phyloP scores from a whole-genome alignment of 2,888 invertebrate genomes.

The Pharmacophagus antenor region DNA sequence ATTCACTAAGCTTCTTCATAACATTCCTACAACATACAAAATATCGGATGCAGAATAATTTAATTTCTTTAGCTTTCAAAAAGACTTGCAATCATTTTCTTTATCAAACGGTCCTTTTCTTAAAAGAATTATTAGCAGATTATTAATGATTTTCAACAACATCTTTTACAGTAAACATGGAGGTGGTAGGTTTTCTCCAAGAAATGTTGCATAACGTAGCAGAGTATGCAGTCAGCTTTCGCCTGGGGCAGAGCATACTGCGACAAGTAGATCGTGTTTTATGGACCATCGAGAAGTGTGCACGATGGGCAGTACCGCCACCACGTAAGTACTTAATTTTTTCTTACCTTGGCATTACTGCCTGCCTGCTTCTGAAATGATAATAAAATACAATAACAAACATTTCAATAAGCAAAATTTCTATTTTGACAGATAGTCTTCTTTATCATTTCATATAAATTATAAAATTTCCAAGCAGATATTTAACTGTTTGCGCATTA shows the following conservation, averaged over 20 bases:
- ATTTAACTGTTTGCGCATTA: neutral
- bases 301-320: constrained; percentile 80
- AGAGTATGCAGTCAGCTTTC: constrained; percentile 66
- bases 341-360: neutral
- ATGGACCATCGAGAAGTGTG: constrained; percentile 79
- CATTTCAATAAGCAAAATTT: too few relatives aligned
- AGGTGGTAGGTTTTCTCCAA: constrained; percentile 58
- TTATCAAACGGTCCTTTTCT: too few relatives aligned
- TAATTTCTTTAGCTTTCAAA: too few relatives aligned
- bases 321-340: constrained; percentile 50
- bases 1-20: neutral
- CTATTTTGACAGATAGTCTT: too few relatives aligned
- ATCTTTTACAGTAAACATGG: constrained; percentile 55
- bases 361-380: constrained; percentile 1
- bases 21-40: neutral
- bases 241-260: constrained; percentile 70
- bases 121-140: neutral
- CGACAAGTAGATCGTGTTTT: constrained; percentile 69
- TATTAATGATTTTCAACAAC: neutral
- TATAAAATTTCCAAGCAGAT: neutral
- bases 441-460: too few relatives aligned
- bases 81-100: too few relatives aligned
- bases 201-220: constrained; percentile 59
- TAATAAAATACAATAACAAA: neutral
- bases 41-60: too few relatives aligned